Conservation (phyloP, 2,113 vertebrate species). For the Cryptomyrus ogoouensis region DNA sequence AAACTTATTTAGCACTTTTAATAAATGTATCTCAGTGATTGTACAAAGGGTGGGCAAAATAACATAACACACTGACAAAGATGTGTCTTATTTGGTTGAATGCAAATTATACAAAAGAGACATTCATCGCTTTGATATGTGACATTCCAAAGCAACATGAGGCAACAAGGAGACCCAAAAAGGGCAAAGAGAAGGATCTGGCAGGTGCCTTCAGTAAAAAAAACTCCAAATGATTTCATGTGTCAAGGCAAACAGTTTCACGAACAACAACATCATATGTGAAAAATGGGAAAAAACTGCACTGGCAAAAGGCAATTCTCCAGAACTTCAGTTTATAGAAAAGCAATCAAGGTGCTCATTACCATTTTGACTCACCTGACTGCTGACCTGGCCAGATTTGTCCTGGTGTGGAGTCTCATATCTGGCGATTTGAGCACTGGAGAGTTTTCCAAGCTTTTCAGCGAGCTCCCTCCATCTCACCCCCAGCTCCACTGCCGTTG, state of each 20-base stretch:
- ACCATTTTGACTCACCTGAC: conserved; percentile 59
- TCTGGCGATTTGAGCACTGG: conserved; percentile 75
- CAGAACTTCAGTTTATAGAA: no score
- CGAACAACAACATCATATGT: background rate
- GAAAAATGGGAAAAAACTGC: background rate
- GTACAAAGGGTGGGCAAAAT: background rate
- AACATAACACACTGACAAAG: background rate
- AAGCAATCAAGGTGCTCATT: background rate
- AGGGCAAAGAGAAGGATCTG: background rate
- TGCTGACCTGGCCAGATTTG: conserved; percentile 63
- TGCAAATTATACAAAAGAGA: background rate
- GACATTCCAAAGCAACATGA: background rate
- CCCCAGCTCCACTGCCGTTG: conserved; percentile 87
- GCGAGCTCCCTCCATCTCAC: conserved; percentile 82
- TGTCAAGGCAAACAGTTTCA: background rate
- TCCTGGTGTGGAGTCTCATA: conserved; percentile 83
- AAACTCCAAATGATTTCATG: background rate
- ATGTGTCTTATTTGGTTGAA: background rate
- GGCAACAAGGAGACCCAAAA: background rate
- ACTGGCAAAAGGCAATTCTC: background rate
- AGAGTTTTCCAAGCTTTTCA: conserved; percentile 74
- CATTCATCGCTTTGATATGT: background rate
- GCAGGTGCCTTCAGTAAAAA: background rate
- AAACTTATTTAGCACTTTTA: background rate
- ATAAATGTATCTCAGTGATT: background rate